These are phyloP conservation scores for Antheraea yamamai DNA, from an alignment of 2,888 invertebrate genomes.

Conservation along the genomic window DNA sequence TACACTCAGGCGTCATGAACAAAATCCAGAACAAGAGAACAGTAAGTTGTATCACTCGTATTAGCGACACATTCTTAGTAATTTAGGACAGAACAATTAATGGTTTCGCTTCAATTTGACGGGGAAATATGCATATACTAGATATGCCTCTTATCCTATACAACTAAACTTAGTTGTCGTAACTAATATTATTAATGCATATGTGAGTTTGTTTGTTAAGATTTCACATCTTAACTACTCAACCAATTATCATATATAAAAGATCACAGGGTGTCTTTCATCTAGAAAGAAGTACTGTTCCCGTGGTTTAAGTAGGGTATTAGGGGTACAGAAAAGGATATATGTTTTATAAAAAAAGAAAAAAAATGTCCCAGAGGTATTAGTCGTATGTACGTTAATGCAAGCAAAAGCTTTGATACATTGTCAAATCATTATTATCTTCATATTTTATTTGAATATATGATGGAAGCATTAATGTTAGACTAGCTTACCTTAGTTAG, in stretches of 20 bases:
- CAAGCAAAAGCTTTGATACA: too few species aligned
- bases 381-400: too few species aligned
- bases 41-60: slow-evolving; percentile 47
- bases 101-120: neutral
- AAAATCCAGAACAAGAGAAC: slow-evolving; percentile 68
- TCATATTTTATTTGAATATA: too few species aligned
- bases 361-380: too few species aligned
- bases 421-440: too few species aligned
- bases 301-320: too few species aligned
- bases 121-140: neutral
- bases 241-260: neutral
- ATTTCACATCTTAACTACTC: neutral
- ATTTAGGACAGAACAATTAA: neutral
- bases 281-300: too few species aligned
- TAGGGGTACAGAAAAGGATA: too few species aligned
- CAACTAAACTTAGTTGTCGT: neutral
- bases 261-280: too few species aligned
- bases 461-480: too few species aligned
- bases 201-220: neutral
- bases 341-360: too few species aligned
- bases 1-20: slow-evolving; percentile 71
- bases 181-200: neutral
- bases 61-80: neutral
- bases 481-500: too few species aligned
- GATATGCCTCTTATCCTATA: neutral